These are phyloP conservation scores for Semnopithecus entellus DNA, from an alignment of 2,113 vertebrate genomes.

Conservation along the genomic window DNA sequence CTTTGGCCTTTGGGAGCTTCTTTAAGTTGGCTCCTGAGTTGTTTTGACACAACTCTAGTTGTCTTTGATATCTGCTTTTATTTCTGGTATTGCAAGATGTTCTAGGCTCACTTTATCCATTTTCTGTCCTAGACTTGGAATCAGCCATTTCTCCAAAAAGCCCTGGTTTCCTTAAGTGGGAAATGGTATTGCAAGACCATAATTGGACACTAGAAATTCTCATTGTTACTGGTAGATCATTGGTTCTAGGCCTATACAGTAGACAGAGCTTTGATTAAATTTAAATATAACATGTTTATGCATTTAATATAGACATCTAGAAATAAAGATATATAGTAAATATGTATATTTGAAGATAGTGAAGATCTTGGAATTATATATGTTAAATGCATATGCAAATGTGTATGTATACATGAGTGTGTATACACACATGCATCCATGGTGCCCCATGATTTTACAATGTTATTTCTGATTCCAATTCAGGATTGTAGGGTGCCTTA, in stretches of 20 bases:
- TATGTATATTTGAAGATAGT: neutral
- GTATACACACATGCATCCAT: neutral
- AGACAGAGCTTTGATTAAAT: neutral
- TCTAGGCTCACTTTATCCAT: neutral
- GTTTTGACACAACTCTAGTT: neutral
- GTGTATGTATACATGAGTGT: neutral
- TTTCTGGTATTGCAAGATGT: neutral
- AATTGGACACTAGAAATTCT: neutral
- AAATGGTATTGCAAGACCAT: neutral
- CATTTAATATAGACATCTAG: neutral
- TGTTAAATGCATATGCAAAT: neutral
- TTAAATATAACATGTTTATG: neutral
- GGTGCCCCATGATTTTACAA: neutral
- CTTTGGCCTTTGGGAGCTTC: neutral
- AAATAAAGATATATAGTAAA: neutral
- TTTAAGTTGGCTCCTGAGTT: constrained; percentile 9
- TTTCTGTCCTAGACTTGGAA: neutral
- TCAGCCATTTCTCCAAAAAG: constrained; percentile 3
- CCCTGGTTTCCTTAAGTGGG: neutral
- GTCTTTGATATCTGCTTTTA: neutral
- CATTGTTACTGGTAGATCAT: neutral
- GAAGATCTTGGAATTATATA: neutral
- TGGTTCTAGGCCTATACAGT: neutral
- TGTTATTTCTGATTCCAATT: neutral
- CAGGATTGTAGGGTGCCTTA: neutral